Evolutionary conservation across 2,888 invertebrate species (phyloP).

Genomic region (Rapana venosa): DNA sequence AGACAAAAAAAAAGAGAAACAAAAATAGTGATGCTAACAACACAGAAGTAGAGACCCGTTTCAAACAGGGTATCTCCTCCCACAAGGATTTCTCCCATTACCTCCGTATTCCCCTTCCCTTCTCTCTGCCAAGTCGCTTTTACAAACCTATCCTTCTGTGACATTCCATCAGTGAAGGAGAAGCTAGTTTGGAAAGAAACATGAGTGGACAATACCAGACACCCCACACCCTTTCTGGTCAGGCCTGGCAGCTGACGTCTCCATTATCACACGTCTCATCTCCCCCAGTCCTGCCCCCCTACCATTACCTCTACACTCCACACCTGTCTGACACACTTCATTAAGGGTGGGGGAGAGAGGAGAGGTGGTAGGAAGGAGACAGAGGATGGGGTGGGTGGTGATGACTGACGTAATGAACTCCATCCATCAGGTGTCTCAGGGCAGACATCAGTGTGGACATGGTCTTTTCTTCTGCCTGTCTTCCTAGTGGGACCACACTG

Average conservation of each 20-base stretch:
- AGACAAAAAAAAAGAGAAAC: too few relatives aligned
- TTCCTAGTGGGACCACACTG: neutral
- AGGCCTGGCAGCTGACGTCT: neutral
- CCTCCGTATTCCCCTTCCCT: too few relatives aligned
- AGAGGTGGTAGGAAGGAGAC: neutral
- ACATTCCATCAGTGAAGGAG: neutral
- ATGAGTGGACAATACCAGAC: neutral
- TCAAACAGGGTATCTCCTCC: too few relatives aligned
- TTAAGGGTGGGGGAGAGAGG: neutral
- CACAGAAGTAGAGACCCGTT: too few relatives aligned
- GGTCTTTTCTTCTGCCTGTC: neutral
- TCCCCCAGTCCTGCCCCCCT: neutral
- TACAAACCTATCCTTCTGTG: too few relatives aligned
- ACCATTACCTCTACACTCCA: neutral
- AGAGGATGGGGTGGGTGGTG: neutral
- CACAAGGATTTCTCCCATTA: too few relatives aligned
- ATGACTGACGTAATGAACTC: constrained; percentile 2
- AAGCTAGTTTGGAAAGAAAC: neutral
- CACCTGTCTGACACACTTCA: constrained; percentile 18
- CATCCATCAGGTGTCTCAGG: neutral
- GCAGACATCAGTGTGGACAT: constrained; percentile 11
- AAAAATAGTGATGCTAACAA: too few relatives aligned
- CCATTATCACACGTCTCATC: neutral
- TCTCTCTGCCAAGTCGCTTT: too few relatives aligned
- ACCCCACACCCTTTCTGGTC: constrained; percentile 12